phyloP scores from a whole-genome alignment of 2,113 vertebrate genomes.

The Rallus limicola region DNA sequence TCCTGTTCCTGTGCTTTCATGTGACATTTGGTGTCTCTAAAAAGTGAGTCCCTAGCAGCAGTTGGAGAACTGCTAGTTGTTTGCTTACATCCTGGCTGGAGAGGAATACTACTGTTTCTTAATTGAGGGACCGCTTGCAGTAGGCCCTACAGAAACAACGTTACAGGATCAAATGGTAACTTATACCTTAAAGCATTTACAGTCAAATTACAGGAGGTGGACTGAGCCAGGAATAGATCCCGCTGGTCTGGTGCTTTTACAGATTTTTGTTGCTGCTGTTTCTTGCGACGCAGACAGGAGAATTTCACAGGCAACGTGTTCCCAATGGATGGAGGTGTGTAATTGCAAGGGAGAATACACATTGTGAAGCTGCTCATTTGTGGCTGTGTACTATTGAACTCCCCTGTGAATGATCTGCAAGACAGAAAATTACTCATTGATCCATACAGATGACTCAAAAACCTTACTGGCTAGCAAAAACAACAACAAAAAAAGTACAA shows the following conservation, averaged over 20 bases:
- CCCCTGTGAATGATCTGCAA: background rate
- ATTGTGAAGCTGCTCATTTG: background rate
- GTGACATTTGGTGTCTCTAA: background rate
- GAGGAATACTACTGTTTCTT: background rate
- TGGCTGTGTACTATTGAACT: background rate
- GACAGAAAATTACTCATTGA: background rate
- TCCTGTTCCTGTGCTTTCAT: background rate
- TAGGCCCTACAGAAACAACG: background rate
- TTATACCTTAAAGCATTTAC: background rate
- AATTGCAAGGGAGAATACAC: background rate
- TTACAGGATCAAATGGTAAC: background rate
- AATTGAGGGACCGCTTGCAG: background rate
- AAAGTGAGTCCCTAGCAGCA: background rate
- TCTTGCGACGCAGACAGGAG: background rate
- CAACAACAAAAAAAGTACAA: no score
- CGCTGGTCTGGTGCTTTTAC: background rate
- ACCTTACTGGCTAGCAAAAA: background rate
- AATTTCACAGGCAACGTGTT: background rate
- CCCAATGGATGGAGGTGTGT: background rate
- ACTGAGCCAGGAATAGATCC: background rate
- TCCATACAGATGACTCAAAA: background rate
- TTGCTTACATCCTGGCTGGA: background rate
- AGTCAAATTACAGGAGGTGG: background rate
- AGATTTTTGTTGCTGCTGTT: background rate
- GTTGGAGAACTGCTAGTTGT: background rate